Percentiles rank a stretch among this genome's conserved stretches.
Evolutionary conservation across 2,888 invertebrate genomes (phyloP).

Genomic region (Lamproptera curius): DNA sequence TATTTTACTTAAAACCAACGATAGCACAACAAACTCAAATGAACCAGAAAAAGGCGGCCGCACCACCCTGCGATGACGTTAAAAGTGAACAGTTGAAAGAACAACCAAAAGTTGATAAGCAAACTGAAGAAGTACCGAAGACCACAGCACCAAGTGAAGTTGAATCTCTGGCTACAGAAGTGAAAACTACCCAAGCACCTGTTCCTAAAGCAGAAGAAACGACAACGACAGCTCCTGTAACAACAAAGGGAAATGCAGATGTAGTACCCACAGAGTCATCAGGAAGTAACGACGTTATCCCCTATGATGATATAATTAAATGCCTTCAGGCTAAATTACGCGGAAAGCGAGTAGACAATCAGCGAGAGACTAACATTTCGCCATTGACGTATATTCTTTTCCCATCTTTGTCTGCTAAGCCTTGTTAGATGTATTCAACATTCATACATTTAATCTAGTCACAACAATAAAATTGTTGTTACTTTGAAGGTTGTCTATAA

Average conservation of each 20-base stretch:
- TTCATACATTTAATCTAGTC: background rate
- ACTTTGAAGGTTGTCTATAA: background rate
- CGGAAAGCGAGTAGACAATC: conserved; percentile 28
- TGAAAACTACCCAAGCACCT: conserved; percentile 4
- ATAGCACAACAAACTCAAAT: conserved; percentile 18
- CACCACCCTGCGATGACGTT: conserved; percentile 39
- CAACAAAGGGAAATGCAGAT: conserved; percentile 5
- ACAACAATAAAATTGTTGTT: background rate
- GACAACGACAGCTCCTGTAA: conserved; percentile 17
- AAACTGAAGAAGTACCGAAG: conserved; percentile 17
- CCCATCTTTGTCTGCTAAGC: conserved; percentile 43
- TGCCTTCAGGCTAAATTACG: conserved; percentile 51
- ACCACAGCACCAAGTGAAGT: conserved; percentile 14
- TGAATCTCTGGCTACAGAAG: conserved; percentile 22
- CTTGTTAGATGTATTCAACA: conserved; percentile 18
- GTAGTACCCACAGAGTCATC: conserved; percentile 4
- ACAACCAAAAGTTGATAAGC: conserved; percentile 26
- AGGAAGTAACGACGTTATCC: conserved; percentile 30
- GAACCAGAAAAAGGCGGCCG: conserved; percentile 21
- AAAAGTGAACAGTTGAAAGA: conserved; percentile 46
- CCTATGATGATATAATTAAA: conserved; percentile 53
- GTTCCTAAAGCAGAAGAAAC: conserved; percentile 17
- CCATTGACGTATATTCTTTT: conserved; percentile 60
- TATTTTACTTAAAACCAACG: conserved; percentile 41
- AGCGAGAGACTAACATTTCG: conserved; percentile 34